Conservation (phyloP, 2,113 vertebrate species). For the Neofelis nebulosa region DNA sequence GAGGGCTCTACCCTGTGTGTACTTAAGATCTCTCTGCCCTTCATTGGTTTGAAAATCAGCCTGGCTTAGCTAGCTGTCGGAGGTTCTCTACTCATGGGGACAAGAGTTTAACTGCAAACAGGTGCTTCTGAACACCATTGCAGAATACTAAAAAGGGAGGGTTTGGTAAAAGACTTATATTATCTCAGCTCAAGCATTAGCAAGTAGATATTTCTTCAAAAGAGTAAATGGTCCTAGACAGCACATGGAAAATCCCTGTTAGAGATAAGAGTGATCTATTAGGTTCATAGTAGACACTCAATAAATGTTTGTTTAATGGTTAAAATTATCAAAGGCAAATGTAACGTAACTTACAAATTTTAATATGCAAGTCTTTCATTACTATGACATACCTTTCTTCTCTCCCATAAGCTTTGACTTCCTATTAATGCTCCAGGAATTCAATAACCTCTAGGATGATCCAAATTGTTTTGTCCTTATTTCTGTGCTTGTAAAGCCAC, state of each 20-base stretch:
- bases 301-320: not conserved
- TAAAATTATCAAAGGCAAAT: constrained; percentile 16
- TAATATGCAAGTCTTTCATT: not conserved
- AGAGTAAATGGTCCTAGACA: not conserved
- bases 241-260: not conserved
- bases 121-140: not conserved
- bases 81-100: not conserved
- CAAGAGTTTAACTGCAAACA: not conserved
- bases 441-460: not conserved
- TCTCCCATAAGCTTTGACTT: not conserved
- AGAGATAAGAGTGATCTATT: not conserved
- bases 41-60: not conserved
- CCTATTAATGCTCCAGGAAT: not conserved
- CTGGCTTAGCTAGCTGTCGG: not conserved
- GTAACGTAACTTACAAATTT: not conserved
- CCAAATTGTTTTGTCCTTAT: not conserved
- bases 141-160: not conserved
- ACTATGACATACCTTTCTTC: not conserved
- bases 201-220: not conserved
- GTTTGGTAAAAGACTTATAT: not conserved
- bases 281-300: not conserved
- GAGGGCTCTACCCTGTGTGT: not conserved
- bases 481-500: not conserved
- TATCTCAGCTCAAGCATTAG: not conserved
- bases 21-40: not conserved